Evolutionary conservation across 2,113 vertebrate genomes (phyloP).

Genomic region (Ameiurus melas): DNA sequence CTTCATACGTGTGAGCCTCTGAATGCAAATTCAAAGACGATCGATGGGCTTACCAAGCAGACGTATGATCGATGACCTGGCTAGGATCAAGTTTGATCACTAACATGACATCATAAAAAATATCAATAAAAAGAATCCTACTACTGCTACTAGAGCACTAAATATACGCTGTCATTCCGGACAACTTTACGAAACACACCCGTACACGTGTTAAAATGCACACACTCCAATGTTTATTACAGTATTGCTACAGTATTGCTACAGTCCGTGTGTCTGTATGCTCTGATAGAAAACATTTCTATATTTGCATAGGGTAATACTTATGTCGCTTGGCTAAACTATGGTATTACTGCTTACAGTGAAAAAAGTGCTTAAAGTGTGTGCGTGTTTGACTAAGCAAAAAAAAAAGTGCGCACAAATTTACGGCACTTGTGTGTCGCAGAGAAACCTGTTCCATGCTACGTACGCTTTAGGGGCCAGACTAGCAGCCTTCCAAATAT

Average conservation of each 20-base stretch:
- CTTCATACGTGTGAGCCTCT: not conserved
- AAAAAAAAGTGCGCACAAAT: slow-evolving; percentile 11
- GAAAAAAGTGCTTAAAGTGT: not conserved
- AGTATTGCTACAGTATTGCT: not conserved
- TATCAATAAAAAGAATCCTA: not conserved
- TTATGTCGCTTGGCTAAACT: not conserved
- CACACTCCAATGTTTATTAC: not conserved
- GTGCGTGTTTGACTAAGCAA: slow-evolving; percentile 8
- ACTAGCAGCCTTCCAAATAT: slow-evolving; percentile 20
- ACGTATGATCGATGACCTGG: not conserved
- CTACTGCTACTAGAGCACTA: not conserved
- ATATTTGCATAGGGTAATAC: not conserved
- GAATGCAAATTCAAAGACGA: not conserved
- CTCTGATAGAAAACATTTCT: not conserved
- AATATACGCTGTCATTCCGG: not conserved
- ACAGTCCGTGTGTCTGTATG: not conserved
- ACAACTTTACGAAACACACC: not conserved
- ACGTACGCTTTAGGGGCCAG: not conserved
- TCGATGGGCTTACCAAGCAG: not conserved
- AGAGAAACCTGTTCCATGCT: slow-evolving; percentile 16
- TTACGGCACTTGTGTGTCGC: slow-evolving; percentile 25
- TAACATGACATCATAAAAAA: not conserved
- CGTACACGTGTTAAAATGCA: not conserved
- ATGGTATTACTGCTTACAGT: not conserved
- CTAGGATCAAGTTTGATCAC: not conserved